Base-by-base conservation (phyloP, 2,888 invertebrate genomes). In the Leptinotarsa tumamoca region DNA sequence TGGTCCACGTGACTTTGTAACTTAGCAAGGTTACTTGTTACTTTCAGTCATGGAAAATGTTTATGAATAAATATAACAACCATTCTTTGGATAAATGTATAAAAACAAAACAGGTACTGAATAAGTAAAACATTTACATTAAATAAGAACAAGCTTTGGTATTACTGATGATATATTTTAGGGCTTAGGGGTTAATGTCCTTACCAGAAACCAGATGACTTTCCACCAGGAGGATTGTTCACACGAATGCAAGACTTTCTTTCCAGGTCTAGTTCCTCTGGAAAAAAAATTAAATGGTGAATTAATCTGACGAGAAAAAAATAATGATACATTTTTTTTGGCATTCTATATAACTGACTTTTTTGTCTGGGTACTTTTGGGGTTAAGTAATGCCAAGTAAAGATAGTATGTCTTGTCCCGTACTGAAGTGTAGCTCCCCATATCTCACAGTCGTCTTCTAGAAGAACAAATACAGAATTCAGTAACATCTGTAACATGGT, bases 201-300 rank as follows among this genome's bases (percentile, higher is more conserved):
- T 92, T 95, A 96, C 96, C 96, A 96, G 87, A 96, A 93, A 66
- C 93, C 93, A 72, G 95, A 94, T 17, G 96, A 96, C 87, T 94
- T 94, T 69, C 97, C 97, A 82, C 97, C 97, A 2, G 97, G 97
- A 13, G 97, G 97, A 90, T 96, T 95, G 87, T 94, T 92, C 4
- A 97, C 95, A 83, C 95, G 94, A 77, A 96, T 96, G 74, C 94
- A 95, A 0, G 95, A 93, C 85, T 95, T 94, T 82, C 93, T 91
- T 73, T 93, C 93, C 71, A 93, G 94, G 88, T 94, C 95, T 33
- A 93, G 87, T 86, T 95, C 95, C 90, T 94, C 95, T 95, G 92
- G 17, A 91, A 91, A 79, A 78, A 72, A 76, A 79, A 78, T 43
- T 56, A 1, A 7, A 51, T 51, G 14, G 21, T 58, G 14, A 18